Percentiles rank a stretch among this genome's conserved stretches.
These are phyloP conservation scores for Pseudolycoriella hygida DNA, from an alignment of 2,888 invertebrate species.

Conservation along the genomic window DNA sequence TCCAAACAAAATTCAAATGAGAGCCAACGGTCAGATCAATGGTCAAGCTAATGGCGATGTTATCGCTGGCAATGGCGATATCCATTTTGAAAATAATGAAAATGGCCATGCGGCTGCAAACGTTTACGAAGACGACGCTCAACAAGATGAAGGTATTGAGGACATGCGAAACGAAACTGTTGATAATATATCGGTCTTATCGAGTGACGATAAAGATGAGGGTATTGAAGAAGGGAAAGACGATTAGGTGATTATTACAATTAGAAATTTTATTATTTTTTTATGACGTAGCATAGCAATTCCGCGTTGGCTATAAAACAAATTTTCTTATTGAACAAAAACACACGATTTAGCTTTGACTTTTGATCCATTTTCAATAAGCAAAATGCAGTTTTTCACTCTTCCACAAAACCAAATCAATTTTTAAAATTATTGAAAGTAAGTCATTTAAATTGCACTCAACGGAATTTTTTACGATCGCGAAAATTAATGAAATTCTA, in stretches of 20 bases:
- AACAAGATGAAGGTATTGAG: slow-evolving; percentile 26
- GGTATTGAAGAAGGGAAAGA: slow-evolving; percentile 7
- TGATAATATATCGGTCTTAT: slow-evolving; percentile 1
- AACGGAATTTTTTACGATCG: too few relatives aligned
- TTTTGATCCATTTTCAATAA: too few relatives aligned
- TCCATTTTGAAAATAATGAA: slow-evolving; percentile 10
- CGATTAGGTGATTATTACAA: slow-evolving; percentile 15
- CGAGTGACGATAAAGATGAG: slow-evolving; percentile 7
- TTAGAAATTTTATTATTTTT: background rate
- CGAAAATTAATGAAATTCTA: too few relatives aligned
- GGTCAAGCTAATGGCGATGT: slow-evolving; percentile 9
- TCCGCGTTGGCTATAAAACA: too few relatives aligned
- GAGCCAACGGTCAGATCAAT: slow-evolving; percentile 3
- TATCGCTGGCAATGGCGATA: slow-evolving; percentile 13
- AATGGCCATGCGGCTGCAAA: slow-evolving; percentile 9
- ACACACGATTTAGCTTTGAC: too few relatives aligned
- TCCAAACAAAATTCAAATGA: slow-evolving; percentile 24
- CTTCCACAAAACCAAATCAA: too few relatives aligned
- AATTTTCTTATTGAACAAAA: too few relatives aligned
- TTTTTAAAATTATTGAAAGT: too few relatives aligned
- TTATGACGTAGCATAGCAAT: background rate
- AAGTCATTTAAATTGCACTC: too few relatives aligned
- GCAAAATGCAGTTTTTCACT: too few relatives aligned
- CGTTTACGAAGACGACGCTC: slow-evolving; percentile 14
- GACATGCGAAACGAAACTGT: slow-evolving; percentile 26